These are phyloP conservation scores for Thaumetopoea pityocampa DNA, from an alignment of 1,140 invertebrate species.

Conservation along the genomic window DNA sequence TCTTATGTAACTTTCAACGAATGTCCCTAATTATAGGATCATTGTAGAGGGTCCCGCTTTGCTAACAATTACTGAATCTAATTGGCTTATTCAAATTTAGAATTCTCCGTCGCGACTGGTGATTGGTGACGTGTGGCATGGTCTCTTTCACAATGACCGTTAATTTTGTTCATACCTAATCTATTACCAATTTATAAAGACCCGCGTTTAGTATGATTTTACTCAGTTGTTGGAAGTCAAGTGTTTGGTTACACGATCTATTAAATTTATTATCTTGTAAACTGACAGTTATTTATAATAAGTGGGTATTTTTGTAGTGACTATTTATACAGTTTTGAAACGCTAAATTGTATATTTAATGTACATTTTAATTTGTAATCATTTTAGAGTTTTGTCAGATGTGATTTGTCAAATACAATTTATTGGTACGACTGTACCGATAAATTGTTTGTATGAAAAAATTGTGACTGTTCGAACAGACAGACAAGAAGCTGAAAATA, in stretches of 20 bases:
- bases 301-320: neutral
- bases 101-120: neutral
- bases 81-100: constrained; percentile 2
- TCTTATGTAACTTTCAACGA: constrained; percentile 1
- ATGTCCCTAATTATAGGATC: neutral
- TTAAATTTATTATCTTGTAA: constrained; percentile 1
- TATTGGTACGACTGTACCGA: neutral
- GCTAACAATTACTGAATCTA: neutral
- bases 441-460: neutral
- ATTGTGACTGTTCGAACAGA: too few species aligned
- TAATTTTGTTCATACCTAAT: neutral
- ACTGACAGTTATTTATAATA: neutral
- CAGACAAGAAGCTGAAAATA: too few species aligned
- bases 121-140: constrained; percentile 4
- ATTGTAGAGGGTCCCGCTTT: neutral
- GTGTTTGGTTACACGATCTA: neutral
- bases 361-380: neutral
- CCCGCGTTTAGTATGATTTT: neutral
- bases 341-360: neutral
- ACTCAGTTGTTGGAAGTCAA: neutral
- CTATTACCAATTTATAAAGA: neutral
- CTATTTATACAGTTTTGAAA: too few species aligned
- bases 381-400: constrained; percentile 1
- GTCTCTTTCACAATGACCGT: neutral
- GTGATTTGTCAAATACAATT: neutral